These are phyloP conservation scores for Plemyria rubiginata DNA, from an alignment of 2,888 invertebrate genomes.

Conservation along the genomic window DNA sequence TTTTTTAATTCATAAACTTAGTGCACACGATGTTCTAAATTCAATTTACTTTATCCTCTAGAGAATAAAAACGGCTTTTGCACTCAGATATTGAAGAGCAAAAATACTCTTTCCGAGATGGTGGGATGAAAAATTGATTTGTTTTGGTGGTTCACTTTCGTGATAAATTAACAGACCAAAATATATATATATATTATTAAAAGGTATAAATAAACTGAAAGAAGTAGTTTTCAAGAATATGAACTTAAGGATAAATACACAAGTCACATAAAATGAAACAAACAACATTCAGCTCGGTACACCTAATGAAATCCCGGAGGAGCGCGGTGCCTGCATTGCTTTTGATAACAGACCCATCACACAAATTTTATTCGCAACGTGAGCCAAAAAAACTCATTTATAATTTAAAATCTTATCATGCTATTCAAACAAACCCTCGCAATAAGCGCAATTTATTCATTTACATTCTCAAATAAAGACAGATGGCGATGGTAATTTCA, in stretches of 20 bases:
- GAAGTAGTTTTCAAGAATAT: background rate
- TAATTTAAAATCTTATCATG: constrained; percentile 62
- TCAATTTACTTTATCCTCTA: too few species aligned
- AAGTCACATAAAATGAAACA: constrained; percentile 49
- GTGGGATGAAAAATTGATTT: too few species aligned
- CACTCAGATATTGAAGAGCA: too few species aligned
- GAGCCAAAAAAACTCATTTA: constrained; percentile 57
- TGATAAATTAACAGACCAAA: background rate
- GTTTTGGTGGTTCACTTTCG: constrained; percentile 9
- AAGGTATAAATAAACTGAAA: background rate
- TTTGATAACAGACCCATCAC: constrained; percentile 62
- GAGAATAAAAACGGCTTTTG: too few species aligned
- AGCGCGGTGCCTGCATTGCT: constrained; percentile 59
- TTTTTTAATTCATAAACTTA: too few species aligned
- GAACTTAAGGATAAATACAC: constrained; percentile 16
- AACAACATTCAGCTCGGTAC: constrained; percentile 57
- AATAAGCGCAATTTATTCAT: constrained; percentile 51
- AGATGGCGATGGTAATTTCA: constrained; percentile 41
- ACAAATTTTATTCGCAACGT: constrained; percentile 55
- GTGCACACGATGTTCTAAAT: too few species aligned
- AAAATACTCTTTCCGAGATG: too few species aligned
- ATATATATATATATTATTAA: background rate
- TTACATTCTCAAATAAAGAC: constrained; percentile 48
- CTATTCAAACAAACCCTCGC: constrained; percentile 52
- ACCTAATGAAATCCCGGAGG: constrained; percentile 57